Evolutionary conservation across 2,888 invertebrate genomes (phyloP).

Genomic region (Eupeodes luniger): DNA sequence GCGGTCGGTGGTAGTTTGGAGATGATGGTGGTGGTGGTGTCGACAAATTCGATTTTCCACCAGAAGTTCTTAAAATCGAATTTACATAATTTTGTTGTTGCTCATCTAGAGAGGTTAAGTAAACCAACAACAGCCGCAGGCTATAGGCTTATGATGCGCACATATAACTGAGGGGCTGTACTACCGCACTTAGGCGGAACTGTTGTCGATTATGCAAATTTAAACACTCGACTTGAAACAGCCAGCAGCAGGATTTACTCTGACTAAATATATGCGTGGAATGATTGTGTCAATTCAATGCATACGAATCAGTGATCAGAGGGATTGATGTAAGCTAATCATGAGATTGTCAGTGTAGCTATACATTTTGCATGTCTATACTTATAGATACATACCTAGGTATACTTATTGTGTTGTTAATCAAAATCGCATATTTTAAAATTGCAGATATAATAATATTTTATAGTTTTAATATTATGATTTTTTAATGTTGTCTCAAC

Average conservation of each 20-base stretch:
- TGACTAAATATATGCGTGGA: constrained; percentile 61
- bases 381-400: too few relatives aligned
- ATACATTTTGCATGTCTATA: too few relatives aligned
- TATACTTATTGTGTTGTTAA: too few relatives aligned
- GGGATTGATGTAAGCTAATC: constrained; percentile 39
- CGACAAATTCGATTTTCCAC: constrained; percentile 76
- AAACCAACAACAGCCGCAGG: constrained; percentile 73
- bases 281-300: constrained; percentile 61
- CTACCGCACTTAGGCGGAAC: constrained; percentile 60
- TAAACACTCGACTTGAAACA: constrained; percentile 66
- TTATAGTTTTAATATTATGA: too few relatives aligned
- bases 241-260: constrained; percentile 30
- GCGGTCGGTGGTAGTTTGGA: not conserved
- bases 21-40: constrained; percentile 24
- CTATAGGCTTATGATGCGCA: constrained; percentile 6
- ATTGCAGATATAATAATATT: too few relatives aligned
- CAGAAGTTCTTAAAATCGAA: constrained; percentile 74
- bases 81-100: constrained; percentile 75
- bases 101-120: constrained; percentile 76
- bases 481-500: too few relatives aligned
- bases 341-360: constrained; percentile 52
- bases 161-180: constrained; percentile 19
- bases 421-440: too few relatives aligned
- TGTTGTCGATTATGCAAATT: constrained; percentile 75
- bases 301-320: constrained; percentile 40